Base-by-base conservation (phyloP, 2,888 invertebrate genomes). In the Amaurobius ferox region DNA sequence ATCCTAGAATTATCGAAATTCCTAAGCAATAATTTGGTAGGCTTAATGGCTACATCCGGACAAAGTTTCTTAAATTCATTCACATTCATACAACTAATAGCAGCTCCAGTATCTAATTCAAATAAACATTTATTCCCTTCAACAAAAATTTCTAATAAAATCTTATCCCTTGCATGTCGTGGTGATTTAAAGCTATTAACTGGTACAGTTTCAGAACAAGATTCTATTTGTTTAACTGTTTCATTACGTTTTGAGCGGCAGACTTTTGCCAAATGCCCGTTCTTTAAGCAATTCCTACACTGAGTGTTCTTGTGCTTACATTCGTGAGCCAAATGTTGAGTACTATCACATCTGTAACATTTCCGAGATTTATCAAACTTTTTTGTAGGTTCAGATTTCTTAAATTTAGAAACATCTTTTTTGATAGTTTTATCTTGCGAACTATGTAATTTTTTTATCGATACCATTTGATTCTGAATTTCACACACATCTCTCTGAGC, bases 201-300 rank as follows among this genome's bases (percentile, higher is more conserved):
- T 74, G 74, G 74, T 74, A 74, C 74, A 74, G 74, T 74, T 74
- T 74, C 74, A 74, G 40, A 74, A 74, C 64, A 74, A 74, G 74
- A 74, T 74, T 74, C 74, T 74, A 74, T 74, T 74, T 74, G 74
- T 74, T 74, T 74, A 74, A 74, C 74, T 74, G 74, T 74, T 74
- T 74, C 64, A 64, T 74, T 74, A 74, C 74, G 74, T 74, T 74
- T 74, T 74, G 74, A 74, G 64, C 62, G 74, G 74, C 62, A 74
- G 74, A 74, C 74, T 74, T 74, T 74, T 74, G 74, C 74, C 74
- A 74, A 74, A 74, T 74, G 74, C 64, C 74, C 74, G 74, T 74
- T 74, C 74, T 74, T 74, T 74, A 74, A 74, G 74, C 74, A 74
- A 74, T 74, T 62, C 64, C 74, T 64, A 74, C 74, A 74, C 74